A percentile compares a stretch with the other conserved stretches of the same genome.
phyloP scores from a whole-genome alignment of 2,113 vertebrate genomes.

The Onychorhynchus coronatus region DNA sequence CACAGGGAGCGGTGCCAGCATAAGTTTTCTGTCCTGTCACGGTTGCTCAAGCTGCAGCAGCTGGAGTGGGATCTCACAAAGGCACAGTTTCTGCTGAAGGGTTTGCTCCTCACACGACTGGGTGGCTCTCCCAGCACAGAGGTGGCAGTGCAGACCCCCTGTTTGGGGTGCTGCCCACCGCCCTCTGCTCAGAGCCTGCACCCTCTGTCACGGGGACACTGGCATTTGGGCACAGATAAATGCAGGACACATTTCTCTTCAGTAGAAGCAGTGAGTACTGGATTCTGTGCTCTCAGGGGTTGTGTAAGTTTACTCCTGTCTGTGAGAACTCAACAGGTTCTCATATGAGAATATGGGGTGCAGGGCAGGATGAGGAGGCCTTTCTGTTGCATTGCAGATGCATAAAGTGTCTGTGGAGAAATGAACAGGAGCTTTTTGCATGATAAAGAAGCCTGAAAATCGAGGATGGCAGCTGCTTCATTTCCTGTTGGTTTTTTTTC shows the following conservation, averaged over 20 bases:
- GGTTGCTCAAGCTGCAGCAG: not conserved
- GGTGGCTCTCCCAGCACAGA: too few relatives aligned
- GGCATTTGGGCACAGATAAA: fast-evolving
- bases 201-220: fast-evolving
- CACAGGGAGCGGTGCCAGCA: not conserved
- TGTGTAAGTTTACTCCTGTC: not conserved
- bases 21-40: fast-evolving
- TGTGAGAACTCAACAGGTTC: fast-evolving
- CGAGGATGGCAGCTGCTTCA: conserved; percentile 53
- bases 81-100: fast-evolving
- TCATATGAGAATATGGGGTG: fast-evolving
- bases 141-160: fast-evolving
- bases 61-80: not conserved
- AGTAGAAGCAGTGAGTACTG: fast-evolving
- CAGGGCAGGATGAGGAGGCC: not conserved
- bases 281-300: not conserved
- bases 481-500: conserved; percentile 57
- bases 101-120: fast-evolving
- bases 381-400: not conserved
- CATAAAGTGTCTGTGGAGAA: conserved; percentile 11
- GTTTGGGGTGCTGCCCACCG: not conserved
- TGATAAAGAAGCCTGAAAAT: conserved; percentile 69
- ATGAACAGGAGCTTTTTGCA: conserved; percentile 29
- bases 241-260: fast-evolving
- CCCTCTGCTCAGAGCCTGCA: not conserved